phyloP scores from a whole-genome alignment of 2,113 vertebrate genomes.

The Pseudorectes ferrugineus region DNA sequence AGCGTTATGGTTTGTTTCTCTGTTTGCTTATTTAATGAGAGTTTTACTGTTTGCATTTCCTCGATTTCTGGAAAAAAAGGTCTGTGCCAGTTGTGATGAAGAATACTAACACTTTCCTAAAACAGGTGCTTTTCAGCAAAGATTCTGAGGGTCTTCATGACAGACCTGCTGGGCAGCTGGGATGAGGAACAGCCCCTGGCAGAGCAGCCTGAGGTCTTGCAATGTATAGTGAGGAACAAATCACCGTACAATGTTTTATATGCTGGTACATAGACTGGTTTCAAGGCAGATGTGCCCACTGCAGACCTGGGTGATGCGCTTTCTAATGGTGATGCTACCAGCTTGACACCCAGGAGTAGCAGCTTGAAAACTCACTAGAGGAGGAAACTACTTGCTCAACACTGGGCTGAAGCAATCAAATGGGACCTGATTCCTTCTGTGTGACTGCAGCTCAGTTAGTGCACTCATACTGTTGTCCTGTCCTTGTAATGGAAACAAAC shows the following conservation, averaged over 20 bases:
- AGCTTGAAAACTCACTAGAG: neutral
- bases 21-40: neutral
- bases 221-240: neutral
- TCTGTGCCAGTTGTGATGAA: neutral
- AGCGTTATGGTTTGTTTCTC: neutral
- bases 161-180: neutral
- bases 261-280: neutral
- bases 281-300: neutral
- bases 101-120: neutral
- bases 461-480: neutral
- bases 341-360: neutral
- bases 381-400: neutral
- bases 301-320: neutral
- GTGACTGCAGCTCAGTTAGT: neutral
- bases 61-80: neutral
- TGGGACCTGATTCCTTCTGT: neutral
- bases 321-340: neutral
- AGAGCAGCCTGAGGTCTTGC: neutral
- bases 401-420: neutral
- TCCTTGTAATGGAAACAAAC: neutral
- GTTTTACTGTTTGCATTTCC: neutral
- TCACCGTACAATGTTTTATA: rapidly evolving
- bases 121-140: neutral
- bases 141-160: neutral
- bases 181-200: neutral